Evolutionary conservation across 2,888 invertebrate genomes (phyloP), one percentile per base, ranked within the genome.

Genomic region (Hirtodrosophila confusa): DNA sequence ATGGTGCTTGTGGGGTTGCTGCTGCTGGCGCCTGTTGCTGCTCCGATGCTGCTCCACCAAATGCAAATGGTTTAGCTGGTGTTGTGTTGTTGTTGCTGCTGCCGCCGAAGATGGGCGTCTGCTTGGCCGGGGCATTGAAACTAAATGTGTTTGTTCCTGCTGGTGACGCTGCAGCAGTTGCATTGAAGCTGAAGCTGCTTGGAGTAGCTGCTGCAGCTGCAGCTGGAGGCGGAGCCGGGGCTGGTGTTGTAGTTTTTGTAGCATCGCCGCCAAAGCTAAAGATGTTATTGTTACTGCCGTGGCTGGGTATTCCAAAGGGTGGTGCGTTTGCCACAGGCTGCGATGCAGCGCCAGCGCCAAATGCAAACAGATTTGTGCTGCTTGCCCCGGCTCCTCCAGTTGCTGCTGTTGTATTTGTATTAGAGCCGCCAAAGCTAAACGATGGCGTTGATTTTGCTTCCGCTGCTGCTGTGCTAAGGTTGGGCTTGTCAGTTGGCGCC

Each of bases 1-100:
- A 6, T n/a, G 36, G 40, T 29, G 41, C 9, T 33, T 24, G 35
- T 8, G 35, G 36, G n/a, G 40, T 6, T 35, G 60, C 3, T 45
- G 55, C 8, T 8, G 57, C 27, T 10, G 56, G 3, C 5, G 45
- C 6, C 7, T 24, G 54, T 6, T 54, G 70, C n/a, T 61, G 69
- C 4, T 55, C 5, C 61, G 69, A 48, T 57, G 65, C 3, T 41
- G 66, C 44, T 10, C 54, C 55, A 3, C 78, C 78, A 66, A 78
- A 80, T 24, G 55, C 12, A 29, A 79, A 79, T 3, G 76, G 51
- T 11, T 69, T 63, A 27, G 47, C 10, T 36, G 66, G 49, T 7
- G 53, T 36, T 47, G 48, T 37, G 31, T 41, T 36, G 45, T 11
- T 50, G 58, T 6, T 60, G 47, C 54, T 43, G 44, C 5, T 54